A percentile compares a stretch with the other conserved stretches of the same genome.
Evolutionary conservation across 2,113 vertebrate species (phyloP).

Genomic region (Rhipidura dahli): DNA sequence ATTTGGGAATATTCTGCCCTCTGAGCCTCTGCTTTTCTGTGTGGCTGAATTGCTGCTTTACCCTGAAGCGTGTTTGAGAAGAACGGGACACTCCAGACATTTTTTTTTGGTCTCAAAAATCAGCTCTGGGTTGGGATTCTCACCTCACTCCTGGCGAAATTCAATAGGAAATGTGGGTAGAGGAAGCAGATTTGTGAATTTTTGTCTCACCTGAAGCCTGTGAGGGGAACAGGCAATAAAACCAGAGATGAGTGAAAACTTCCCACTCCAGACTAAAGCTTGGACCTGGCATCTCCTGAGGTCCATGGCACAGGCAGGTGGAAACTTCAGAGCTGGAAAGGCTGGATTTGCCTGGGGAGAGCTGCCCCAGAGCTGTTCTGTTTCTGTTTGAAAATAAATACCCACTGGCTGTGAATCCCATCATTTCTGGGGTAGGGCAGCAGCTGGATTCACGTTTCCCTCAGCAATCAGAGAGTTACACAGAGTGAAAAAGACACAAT

Average conservation of each 20-base stretch:
- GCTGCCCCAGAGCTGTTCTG: neutral
- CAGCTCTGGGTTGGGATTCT: neutral
- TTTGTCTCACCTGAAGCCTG: neutral
- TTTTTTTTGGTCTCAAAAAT: neutral
- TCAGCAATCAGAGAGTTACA: neutral
- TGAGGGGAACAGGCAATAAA: neutral
- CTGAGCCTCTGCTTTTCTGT: neutral
- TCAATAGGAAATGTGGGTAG: rapidly evolving
- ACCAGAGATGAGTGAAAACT: neutral
- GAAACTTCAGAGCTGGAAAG: neutral
- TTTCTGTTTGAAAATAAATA: neutral
- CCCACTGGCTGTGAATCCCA: neutral
- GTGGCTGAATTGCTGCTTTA: neutral
- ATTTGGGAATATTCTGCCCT: neutral
- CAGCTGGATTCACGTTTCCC: rapidly evolving
- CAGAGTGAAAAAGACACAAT: rapidly evolving
- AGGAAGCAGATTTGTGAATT: neutral
- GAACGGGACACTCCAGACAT: neutral
- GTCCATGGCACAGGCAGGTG: neutral
- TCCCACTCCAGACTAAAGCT: neutral
- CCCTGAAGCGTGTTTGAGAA: neutral
- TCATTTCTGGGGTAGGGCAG: neutral
- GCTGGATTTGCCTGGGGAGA: neutral
- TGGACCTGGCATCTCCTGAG: neutral
- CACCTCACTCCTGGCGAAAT: neutral